A percentile compares a stretch with the other conserved stretches of the same genome.
Conservation (phyloP, 2,888 invertebrate genomes). For the Sinopyrophorus schimmeli region DNA sequence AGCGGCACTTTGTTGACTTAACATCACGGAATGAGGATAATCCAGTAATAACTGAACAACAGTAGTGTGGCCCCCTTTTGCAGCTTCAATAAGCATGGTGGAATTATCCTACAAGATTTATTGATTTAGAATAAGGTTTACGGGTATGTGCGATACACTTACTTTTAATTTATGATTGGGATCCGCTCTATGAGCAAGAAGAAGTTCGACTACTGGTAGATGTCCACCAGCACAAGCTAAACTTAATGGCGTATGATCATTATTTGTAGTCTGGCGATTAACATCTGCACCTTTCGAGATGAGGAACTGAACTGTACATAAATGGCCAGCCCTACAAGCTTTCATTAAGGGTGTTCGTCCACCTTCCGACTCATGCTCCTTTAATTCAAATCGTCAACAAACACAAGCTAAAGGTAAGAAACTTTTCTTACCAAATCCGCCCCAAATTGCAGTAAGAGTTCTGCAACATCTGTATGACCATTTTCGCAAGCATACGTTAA, state of each 20-base stretch:
- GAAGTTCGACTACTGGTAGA: constrained; percentile 87
- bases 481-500: constrained; percentile 98
- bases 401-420: neutral
- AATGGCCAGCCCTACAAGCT: constrained; percentile 94
- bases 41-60: constrained; percentile 94
- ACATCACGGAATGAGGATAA: constrained; percentile 85
- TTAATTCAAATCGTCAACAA: constrained; percentile 28
- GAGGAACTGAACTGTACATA: constrained; percentile 95
- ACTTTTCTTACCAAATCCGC: constrained; percentile 71
- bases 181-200: constrained; percentile 90
- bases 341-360: constrained; percentile 98
- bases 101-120: constrained; percentile 76
- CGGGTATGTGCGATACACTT: constrained; percentile 21
- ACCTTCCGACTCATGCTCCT: constrained; percentile 96
- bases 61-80: constrained; percentile 95
- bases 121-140: neutral
- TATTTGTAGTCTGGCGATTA: constrained; percentile 87
- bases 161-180: constrained; percentile 94
- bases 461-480: constrained; percentile 96
- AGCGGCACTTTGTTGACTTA: constrained; percentile 58
- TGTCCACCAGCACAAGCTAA: constrained; percentile 97
- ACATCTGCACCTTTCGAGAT: constrained; percentile 85
- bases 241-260: constrained; percentile 96
- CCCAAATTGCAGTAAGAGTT: constrained; percentile 85
- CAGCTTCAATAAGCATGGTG: constrained; percentile 97